Evolutionary conservation across 2,888 invertebrate species (phyloP), one percentile per base, ranked within the genome.

Genomic region (Pycnomerus fuliginosus): DNA sequence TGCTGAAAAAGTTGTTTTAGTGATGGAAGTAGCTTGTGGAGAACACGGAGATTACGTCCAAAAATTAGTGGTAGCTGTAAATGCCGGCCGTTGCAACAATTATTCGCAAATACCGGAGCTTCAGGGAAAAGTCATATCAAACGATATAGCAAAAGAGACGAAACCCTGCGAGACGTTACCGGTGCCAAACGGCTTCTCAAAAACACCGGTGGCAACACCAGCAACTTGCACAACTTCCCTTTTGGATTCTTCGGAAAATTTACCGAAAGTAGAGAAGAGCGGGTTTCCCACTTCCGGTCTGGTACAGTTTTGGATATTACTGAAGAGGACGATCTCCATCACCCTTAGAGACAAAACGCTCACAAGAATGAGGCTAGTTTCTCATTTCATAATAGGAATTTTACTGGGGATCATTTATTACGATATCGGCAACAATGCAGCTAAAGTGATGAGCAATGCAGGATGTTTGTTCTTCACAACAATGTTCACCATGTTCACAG

Each of bases 391-490:
- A 41, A 93, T 96, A 39, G 96, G 96, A 2, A 78, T 95, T 44
- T 79, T 96, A 45, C 92, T 96, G 59, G 96, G 96, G 17, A 82
- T 92, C 70, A 83, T 96, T 68, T 97, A 95, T 70, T 92, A 91
- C 60, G 89, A 90, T 61, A 93, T 92, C 56, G 96, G 96, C 3
- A 85, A 90, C 58, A 92, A 96, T 65, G 95, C 94, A 11, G 87
- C 88, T 35, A 93, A 95, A 74, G 92, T 92, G 14, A 89, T 87
- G 80, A 95, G 93, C 73, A 97, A 97, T 66, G 88, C 93, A 14
- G 95, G 95, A 28, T 95, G 92, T 73, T 83, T 97, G 58, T 97
- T 97, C 77, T 96, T 97, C 75, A 93, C 92, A 54, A 87, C 93
- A 56, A 84, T 97, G 74, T 97, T 97, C 73, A 87, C 95, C 56